These are phyloP conservation scores for Eidolon helvum DNA, from an alignment of 2,113 vertebrate species.

Conservation along the genomic window DNA sequence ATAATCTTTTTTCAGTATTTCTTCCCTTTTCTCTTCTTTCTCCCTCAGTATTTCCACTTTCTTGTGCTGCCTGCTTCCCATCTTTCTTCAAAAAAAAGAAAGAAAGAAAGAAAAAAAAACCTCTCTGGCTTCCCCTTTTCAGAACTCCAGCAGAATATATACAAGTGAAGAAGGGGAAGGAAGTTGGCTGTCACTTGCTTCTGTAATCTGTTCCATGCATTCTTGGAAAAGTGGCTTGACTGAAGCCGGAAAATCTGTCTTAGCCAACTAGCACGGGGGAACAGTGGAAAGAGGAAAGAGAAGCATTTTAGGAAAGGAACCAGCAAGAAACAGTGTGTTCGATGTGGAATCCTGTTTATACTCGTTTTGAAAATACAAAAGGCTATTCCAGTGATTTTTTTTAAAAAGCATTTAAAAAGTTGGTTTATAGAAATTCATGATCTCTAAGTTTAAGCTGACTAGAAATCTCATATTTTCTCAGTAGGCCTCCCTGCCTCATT, in stretches of 20 bases:
- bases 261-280: not conserved
- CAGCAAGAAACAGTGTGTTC: not conserved
- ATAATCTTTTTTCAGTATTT: not conserved
- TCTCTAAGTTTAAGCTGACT: not conserved
- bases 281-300: not conserved
- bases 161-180: constrained; percentile 45
- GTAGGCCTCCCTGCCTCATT: not conserved
- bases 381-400: not conserved
- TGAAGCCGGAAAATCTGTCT: not conserved
- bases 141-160: constrained; percentile 35
- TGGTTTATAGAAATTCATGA: not conserved
- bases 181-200: constrained; percentile 26
- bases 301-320: constrained; percentile 43
- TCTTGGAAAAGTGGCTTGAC: constrained; percentile 51
- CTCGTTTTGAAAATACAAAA: constrained; percentile 45
- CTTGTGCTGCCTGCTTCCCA: constrained; percentile 15
- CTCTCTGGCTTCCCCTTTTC: constrained; percentile 51
- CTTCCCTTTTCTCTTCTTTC: not conserved
- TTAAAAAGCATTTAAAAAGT: not conserved
- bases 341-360: not conserved
- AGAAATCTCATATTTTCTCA: not conserved
- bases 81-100: not conserved
- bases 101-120: not conserved
- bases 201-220: constrained; percentile 50
- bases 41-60: constrained; percentile 22